A percentile compares a stretch with the other conserved stretches of the same genome.
Conservation (phyloP, 2,888 invertebrate species). For the Lasioglossum lativentre region DNA sequence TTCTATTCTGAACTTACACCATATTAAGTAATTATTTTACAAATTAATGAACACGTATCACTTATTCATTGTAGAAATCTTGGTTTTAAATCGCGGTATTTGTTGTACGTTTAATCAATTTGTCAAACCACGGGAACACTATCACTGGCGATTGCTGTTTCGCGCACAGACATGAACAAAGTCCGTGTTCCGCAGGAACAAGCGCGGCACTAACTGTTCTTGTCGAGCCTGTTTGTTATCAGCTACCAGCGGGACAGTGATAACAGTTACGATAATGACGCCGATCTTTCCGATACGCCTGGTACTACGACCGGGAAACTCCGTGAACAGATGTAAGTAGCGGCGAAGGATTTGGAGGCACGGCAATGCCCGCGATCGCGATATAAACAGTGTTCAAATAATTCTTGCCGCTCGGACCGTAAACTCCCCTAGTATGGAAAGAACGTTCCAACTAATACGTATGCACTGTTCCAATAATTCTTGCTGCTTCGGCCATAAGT, state of each 20-base stretch:
- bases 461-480: neutral
- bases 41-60: neutral
- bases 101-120: neutral
- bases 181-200: conserved; percentile 31
- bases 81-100: neutral
- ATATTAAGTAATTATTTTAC: neutral
- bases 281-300: conserved; percentile 30
- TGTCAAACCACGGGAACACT: neutral
- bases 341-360: neutral
- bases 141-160: conserved; percentile 15
- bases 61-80: neutral
- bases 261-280: conserved; percentile 49
- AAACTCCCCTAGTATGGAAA: neutral
- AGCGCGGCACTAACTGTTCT: conserved; percentile 42
- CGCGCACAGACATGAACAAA: conserved; percentile 16
- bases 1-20: no score
- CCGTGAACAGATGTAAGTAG: conserved; percentile 17
- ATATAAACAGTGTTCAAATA: neutral
- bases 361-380: neutral
- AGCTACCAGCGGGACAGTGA: conserved; percentile 45
- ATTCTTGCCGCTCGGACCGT: neutral
- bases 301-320: conserved; percentile 23
- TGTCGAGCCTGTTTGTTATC: conserved; percentile 42
- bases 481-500: neutral
- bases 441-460: neutral